phyloP scores from a whole-genome alignment of 2,888 invertebrate species.

The Agapostemon virescens region DNA sequence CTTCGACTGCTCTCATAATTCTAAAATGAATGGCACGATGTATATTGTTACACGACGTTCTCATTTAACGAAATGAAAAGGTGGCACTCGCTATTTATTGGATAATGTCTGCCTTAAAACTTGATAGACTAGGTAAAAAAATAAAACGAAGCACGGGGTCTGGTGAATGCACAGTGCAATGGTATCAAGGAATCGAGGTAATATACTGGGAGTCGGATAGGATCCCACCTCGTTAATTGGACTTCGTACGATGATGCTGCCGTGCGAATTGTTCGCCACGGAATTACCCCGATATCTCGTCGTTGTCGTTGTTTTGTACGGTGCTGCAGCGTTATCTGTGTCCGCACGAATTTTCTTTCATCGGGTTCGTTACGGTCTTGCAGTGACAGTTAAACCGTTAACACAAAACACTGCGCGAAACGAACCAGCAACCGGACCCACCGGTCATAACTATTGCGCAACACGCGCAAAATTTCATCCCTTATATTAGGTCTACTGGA shows the following conservation, averaged over 20 bases:
- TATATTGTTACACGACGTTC: not conserved
- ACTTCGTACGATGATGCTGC: slow-evolving; percentile 66
- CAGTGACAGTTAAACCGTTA: slow-evolving; percentile 22
- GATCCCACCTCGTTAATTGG: slow-evolving; percentile 71
- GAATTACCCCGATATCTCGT: slow-evolving; percentile 71
- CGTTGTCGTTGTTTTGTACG: slow-evolving; percentile 41
- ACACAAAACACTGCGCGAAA: slow-evolving; percentile 20
- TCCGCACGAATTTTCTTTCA: slow-evolving; percentile 52
- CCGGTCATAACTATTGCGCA: not conserved
- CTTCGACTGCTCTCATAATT: not conserved
- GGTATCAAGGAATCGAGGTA: slow-evolving; percentile 44
- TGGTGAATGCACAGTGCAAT: slow-evolving; percentile 15
- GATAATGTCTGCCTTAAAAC: not conserved
- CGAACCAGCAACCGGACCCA: slow-evolving; percentile 4
- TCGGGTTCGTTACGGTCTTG: slow-evolving; percentile 20
- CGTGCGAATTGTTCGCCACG: slow-evolving; percentile 71
- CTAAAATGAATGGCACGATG: not conserved
- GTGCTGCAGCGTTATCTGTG: slow-evolving; percentile 23
- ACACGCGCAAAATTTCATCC: not conserved
- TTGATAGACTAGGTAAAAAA: not conserved
- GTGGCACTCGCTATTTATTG: not conserved
- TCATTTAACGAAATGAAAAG: not conserved
- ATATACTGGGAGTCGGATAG: slow-evolving; percentile 55
- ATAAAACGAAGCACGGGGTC: slow-evolving; percentile 10
- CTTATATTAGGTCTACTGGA: not conserved